A percentile compares a stretch with the other conserved stretches of the same genome.
phyloP scores from a whole-genome alignment of 2,888 invertebrate species.

The Thecophora atra region DNA sequence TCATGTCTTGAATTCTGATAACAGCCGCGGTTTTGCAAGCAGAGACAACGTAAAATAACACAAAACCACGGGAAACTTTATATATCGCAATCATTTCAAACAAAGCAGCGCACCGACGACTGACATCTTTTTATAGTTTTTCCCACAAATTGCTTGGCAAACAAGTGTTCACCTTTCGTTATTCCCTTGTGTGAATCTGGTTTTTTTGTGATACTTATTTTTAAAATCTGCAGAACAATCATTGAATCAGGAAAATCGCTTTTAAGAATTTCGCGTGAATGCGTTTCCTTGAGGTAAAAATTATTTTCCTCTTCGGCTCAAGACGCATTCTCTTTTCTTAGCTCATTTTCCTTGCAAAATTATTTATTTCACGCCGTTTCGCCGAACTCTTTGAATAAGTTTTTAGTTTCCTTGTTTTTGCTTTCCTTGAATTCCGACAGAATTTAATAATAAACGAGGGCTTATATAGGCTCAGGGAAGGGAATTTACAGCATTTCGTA shows the following conservation, averaged over 20 bases:
- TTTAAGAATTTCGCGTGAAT: neutral
- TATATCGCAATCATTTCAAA: neutral
- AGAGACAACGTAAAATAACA: neutral
- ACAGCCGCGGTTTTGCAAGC: neutral
- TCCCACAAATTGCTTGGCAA: neutral
- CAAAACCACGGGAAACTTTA: neutral
- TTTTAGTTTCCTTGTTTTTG: neutral
- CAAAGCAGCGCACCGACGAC: neutral
- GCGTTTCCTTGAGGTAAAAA: neutral
- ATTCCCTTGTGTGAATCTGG: neutral
- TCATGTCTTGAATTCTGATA: neutral
- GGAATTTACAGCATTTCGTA: neutral
- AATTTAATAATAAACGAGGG: neutral
- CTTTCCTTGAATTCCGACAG: neutral
- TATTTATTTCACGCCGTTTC: constrained; percentile 1
- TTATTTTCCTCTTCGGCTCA: neutral
- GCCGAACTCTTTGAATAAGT: neutral
- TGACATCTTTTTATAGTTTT: constrained; percentile 3
- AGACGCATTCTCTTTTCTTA: too few relatives aligned
- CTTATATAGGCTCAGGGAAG: neutral
- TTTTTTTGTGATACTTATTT: neutral
- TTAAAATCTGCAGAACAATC: neutral
- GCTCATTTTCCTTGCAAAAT: neutral
- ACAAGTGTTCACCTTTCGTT: neutral
- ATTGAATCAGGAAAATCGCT: neutral